phyloP scores from a whole-genome alignment of 2,888 invertebrate species.

The Acleris emargana region DNA sequence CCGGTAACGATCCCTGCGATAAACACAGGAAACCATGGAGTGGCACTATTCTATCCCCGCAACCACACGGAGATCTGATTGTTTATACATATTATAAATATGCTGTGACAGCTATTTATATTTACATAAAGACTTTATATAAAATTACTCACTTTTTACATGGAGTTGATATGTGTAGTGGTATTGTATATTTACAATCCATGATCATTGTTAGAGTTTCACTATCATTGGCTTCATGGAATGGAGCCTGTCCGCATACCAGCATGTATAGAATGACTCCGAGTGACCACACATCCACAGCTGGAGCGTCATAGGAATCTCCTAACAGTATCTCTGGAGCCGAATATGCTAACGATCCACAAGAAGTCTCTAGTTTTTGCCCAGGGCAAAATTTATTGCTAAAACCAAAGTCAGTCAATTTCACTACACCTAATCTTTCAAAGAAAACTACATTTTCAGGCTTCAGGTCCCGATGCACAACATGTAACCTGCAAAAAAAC shows the following conservation, averaged over 20 bases:
- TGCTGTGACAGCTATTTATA: not conserved
- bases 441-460: conserved; percentile 99
- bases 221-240: conserved; percentile 99
- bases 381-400: conserved; percentile 98
- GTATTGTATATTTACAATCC: conserved; percentile 99
- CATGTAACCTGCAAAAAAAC: conserved; percentile 80
- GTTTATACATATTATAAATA: too few species aligned
- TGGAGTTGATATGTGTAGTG: conserved; percentile 92
- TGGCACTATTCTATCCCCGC: too few species aligned
- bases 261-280: conserved; percentile 99
- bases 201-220: conserved; percentile 99
- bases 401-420: conserved; percentile 98
- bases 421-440: conserved; percentile 97
- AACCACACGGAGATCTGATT: too few species aligned
- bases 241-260: conserved; percentile 98
- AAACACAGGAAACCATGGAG: too few species aligned
- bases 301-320: conserved; percentile 99
- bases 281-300: conserved; percentile 99
- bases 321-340: conserved; percentile 99
- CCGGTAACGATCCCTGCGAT: too few species aligned
- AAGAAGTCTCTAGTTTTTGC: conserved; percentile 98
- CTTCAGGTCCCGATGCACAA: conserved; percentile 95
- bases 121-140: not conserved
- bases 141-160: conserved; percentile 88
- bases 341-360: conserved; percentile 99